Conservation (phyloP, 1,140 invertebrate species). For the Pomacea maculata region DNA sequence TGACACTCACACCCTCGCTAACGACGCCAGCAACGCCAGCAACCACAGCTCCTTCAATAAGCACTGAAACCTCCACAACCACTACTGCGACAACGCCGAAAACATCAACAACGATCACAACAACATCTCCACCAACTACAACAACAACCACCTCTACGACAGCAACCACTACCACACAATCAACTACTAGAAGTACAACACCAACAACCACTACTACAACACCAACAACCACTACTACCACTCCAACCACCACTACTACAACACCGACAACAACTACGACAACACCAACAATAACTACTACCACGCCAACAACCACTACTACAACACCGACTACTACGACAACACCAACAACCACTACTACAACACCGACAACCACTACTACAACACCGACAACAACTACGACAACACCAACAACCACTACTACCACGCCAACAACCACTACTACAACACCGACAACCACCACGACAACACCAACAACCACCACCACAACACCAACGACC, state of each 20-base stretch:
- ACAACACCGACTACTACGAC: background rate
- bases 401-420: background rate
- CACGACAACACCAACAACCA: background rate
- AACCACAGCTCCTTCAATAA: background rate
- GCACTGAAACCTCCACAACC: background rate
- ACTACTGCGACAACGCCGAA: background rate
- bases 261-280: background rate
- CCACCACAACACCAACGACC: background rate
- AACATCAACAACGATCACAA: background rate
- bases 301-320: background rate
- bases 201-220: background rate
- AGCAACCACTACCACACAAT: background rate
- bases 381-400: background rate
- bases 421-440: background rate
- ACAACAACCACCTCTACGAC: background rate
- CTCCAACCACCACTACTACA: background rate
- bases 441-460: background rate
- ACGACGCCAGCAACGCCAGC: background rate
- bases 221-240: background rate
- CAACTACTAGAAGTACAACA: background rate
- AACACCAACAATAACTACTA: background rate
- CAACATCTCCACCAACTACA: background rate
- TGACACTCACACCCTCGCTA: conserved; percentile 5
- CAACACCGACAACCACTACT: background rate
- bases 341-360: background rate